Percentiles rank a stretch among this genome's conserved stretches.
Evolutionary conservation across 2,113 vertebrate genomes (phyloP).

Genomic region (Psettodes erumei): DNA sequence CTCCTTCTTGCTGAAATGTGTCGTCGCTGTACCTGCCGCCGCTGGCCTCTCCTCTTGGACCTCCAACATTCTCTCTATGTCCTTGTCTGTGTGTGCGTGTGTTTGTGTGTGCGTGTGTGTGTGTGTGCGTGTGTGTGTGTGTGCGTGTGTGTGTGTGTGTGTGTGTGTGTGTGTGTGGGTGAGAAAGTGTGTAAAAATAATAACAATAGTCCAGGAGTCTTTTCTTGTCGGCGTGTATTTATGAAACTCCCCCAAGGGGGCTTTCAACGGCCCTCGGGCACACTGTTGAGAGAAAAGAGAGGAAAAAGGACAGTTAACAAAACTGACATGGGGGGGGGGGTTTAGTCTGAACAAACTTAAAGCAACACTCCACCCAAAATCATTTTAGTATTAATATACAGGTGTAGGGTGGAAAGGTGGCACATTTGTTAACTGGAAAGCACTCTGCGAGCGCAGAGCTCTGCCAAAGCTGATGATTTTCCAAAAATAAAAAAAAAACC

Average conservation of each 20-base stretch:
- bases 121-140: constrained; percentile 26
- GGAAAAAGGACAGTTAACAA: constrained; percentile 49
- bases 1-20: constrained; percentile 82
- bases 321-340: constrained; percentile 33
- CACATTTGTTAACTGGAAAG: background rate
- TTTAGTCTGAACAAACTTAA: constrained; percentile 23
- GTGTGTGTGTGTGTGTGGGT: constrained; percentile 21
- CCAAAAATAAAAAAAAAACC: too few species aligned
- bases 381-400: constrained; percentile 15
- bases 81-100: constrained; percentile 65
- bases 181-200: constrained; percentile 61
- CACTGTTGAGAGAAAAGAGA: constrained; percentile 71
- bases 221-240: constrained; percentile 66
- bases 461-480: too few species aligned
- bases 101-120: constrained; percentile 8
- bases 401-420: constrained; percentile 13
- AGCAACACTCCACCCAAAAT: constrained; percentile 13
- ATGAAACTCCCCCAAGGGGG: constrained; percentile 81
- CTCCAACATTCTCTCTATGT: constrained; percentile 81
- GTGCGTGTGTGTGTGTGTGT: constrained; percentile 32
- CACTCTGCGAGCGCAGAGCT: too few species aligned
- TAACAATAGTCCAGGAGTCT: constrained; percentile 73
- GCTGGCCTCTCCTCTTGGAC: constrained; percentile 84
- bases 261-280: constrained; percentile 81
- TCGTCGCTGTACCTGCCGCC: constrained; percentile 81